A percentile compares a stretch with the other conserved stretches of the same genome.
phyloP scores from a whole-genome alignment of 2,888 invertebrate species.

The Euproctis similis region DNA sequence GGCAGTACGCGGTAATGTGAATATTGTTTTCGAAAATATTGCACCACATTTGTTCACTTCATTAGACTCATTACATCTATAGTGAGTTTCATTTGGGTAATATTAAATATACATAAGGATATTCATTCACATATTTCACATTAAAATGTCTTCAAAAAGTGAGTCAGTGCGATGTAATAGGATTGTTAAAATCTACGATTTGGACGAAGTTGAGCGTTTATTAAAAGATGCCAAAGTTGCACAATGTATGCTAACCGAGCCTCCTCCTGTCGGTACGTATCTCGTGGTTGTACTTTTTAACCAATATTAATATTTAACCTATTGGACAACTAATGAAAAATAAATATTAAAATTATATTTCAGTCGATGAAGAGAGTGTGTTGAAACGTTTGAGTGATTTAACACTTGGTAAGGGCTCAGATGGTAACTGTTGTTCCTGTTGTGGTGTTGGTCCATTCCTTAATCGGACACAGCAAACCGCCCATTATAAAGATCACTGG shows the following conservation, averaged over 20 bases:
- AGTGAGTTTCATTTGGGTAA: too few species aligned
- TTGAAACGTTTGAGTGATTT: conserved; percentile 53
- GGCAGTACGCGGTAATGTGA: too few species aligned
- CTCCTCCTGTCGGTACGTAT: conserved; percentile 63
- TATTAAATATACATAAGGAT: too few species aligned
- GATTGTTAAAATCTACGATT: conserved; percentile 67
- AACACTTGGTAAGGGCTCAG: conserved; percentile 49
- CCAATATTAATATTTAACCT: background rate
- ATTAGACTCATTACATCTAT: too few species aligned
- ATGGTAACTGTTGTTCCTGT: conserved; percentile 61
- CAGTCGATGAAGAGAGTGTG: conserved; percentile 69
- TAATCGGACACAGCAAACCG: conserved; percentile 77
- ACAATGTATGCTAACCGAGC: conserved; percentile 75
- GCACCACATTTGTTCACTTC: too few species aligned
- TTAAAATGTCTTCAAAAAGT: conserved; percentile 46
- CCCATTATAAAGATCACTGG: conserved; percentile 90
- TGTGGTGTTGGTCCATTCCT: conserved; percentile 75
- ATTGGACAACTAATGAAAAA: background rate
- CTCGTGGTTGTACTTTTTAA: background rate
- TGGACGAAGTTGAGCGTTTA: conserved; percentile 66
- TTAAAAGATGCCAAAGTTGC: conserved; percentile 73
- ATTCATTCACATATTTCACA: too few species aligned
- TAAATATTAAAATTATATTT: conserved; percentile 10
- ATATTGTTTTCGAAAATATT: too few species aligned
- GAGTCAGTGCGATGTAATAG: conserved; percentile 42